These are phyloP conservation scores for Cinara cedri DNA, from an alignment of 2,888 invertebrate species.

Conservation along the genomic window DNA sequence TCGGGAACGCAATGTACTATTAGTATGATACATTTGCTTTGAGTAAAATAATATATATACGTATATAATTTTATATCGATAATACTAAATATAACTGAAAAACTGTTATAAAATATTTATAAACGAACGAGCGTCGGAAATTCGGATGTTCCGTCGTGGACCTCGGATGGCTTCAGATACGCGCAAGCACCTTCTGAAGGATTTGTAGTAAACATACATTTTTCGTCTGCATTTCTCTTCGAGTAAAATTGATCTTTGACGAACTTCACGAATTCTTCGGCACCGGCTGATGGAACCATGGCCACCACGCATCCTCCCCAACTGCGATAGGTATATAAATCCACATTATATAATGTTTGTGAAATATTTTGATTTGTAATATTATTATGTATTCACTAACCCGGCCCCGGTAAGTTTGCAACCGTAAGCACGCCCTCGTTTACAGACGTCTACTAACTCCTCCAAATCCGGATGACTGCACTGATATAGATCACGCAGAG, in stretches of 20 bases:
- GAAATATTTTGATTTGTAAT: not conserved
- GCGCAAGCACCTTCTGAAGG: slow-evolving; percentile 45
- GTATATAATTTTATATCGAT: too few relatives aligned
- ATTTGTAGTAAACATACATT: slow-evolving; percentile 1
- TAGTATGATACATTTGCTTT: too few relatives aligned
- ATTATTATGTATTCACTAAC: slow-evolving; percentile 61
- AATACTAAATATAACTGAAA: too few relatives aligned
- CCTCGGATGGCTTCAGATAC: not conserved
- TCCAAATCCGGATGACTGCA: slow-evolving; percentile 92
- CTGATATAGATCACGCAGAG: slow-evolving; percentile 84
- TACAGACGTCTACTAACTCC: slow-evolving; percentile 76
- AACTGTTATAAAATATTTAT: too few relatives aligned
- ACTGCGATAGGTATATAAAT: slow-evolving; percentile 63
- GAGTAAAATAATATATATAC: too few relatives aligned
- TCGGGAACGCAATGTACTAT: too few relatives aligned
- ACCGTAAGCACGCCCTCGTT: slow-evolving; percentile 73
- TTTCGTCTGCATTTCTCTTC: slow-evolving; percentile 65
- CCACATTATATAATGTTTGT: not conserved
- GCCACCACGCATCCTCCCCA: slow-evolving; percentile 98
- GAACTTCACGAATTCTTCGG: slow-evolving; percentile 71
- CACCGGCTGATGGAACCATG: slow-evolving; percentile 72
- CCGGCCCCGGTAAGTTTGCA: slow-evolving; percentile 96
- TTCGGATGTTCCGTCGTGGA: not conserved
- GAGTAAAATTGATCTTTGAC: slow-evolving; percentile 76
- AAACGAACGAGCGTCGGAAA: not conserved